A percentile compares a stretch with the other conserved stretches of the same genome.
Conservation (phyloP, 2,888 invertebrate species). For the Orthosia incerta region DNA sequence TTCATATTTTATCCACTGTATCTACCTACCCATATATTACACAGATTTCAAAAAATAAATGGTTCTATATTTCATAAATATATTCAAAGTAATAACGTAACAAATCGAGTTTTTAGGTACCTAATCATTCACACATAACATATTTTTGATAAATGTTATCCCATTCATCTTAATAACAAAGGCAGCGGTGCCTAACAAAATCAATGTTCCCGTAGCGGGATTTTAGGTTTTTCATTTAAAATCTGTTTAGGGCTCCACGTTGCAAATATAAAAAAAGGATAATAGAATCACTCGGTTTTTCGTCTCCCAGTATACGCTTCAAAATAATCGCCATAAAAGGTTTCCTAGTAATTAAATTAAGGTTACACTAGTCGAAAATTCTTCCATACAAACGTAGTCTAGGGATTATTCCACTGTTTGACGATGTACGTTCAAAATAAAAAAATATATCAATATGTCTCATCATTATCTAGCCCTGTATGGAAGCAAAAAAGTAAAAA, state of each 20-base stretch:
- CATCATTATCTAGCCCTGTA: too few relatives aligned
- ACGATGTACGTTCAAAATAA: too few relatives aligned
- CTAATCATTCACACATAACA: constrained; percentile 37
- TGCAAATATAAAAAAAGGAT: constrained; percentile 10
- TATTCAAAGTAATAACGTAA: constrained; percentile 14
- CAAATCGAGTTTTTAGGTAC: constrained; percentile 34
- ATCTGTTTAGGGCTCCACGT: constrained; percentile 4
- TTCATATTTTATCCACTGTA: not conserved
- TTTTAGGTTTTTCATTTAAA: constrained; percentile 26
- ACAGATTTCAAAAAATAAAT: constrained; percentile 7
- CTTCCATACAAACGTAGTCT: too few relatives aligned
- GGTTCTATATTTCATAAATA: constrained; percentile 6
- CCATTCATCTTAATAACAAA: constrained; percentile 56
- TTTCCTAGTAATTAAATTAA: too few relatives aligned
- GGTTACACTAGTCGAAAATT: too few relatives aligned
- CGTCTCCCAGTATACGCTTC: not conserved
- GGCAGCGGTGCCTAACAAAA: constrained; percentile 29
- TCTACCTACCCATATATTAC: not conserved
- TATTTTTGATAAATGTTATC: constrained; percentile 43
- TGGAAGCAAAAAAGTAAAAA: too few relatives aligned
- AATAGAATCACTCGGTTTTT: not conserved
- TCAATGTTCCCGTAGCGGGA: constrained; percentile 12
- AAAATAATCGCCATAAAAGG: not conserved
- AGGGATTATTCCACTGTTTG: too few relatives aligned
- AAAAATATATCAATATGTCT: too few relatives aligned